These are phyloP conservation scores for Mormyrops boulengeri DNA, from an alignment of 2,797 vertebrate genomes.

Conservation along the genomic window DNA sequence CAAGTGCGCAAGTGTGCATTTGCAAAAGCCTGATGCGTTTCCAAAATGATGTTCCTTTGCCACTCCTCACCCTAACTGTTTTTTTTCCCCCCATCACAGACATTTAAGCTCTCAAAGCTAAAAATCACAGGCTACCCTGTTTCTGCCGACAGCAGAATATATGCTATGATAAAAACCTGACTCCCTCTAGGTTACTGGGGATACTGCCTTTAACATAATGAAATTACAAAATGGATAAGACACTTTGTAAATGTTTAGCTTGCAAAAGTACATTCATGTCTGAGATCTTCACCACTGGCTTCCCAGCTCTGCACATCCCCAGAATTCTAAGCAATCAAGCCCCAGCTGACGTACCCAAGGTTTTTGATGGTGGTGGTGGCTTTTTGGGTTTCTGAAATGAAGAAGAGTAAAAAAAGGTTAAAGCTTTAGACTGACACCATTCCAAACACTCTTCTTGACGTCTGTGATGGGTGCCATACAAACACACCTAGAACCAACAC, in stretches of 20 bases:
- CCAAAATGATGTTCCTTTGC: not conserved
- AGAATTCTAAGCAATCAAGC: not conserved
- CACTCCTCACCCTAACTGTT: not conserved
- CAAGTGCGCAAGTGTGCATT: not conserved
- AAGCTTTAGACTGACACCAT: not conserved
- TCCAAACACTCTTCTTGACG: not conserved
- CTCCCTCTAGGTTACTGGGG: not conserved
- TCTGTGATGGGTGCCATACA: not conserved
- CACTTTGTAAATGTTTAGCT: not conserved
- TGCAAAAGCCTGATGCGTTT: not conserved
- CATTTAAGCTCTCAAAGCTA: not conserved
- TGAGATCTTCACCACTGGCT: not conserved
- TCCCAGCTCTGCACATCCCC: not conserved
- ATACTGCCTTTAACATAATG: not conserved
- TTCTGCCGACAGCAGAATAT: not conserved
- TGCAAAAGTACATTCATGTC: not conserved
- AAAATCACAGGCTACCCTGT: not conserved
- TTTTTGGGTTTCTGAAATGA: constrained; percentile 85
- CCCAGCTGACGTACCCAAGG: constrained; percentile 59
- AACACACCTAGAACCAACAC: not conserved
- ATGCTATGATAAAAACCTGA: not conserved
- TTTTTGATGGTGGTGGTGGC: constrained; percentile 80
- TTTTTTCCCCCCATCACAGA: not conserved
- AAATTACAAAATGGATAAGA: not conserved
- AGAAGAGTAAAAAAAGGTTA: not conserved